These are phyloP conservation scores for Choristoneura rosaceana DNA, from an alignment of 2,888 invertebrate species.

Conservation along the genomic window DNA sequence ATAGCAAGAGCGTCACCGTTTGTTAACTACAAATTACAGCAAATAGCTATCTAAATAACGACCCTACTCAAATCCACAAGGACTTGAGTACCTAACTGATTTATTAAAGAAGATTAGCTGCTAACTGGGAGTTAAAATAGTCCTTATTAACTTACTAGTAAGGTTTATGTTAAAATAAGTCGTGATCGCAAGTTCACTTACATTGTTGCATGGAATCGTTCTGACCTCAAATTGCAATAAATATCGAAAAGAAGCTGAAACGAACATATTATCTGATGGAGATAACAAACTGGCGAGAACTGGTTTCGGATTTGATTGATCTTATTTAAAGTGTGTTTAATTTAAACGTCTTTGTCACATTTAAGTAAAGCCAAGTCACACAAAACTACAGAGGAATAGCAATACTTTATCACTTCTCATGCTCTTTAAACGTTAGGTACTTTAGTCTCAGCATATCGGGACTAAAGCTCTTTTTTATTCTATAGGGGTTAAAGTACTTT, in stretches of 20 bases:
- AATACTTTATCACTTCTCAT: no score
- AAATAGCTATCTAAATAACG: conserved; percentile 40
- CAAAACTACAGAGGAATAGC: no score
- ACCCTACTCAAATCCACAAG: conserved; percentile 9
- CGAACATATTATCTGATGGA: no score
- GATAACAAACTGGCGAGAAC: no score
- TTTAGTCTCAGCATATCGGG: no score
- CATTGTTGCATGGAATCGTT: conserved; percentile 37
- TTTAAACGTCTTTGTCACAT: no score
- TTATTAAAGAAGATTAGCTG: conserved; percentile 33
- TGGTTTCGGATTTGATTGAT: no score
- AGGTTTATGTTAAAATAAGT: not conserved
- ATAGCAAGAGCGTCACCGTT: not conserved
- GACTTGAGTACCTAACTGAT: conserved; percentile 16
- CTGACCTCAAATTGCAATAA: conserved; percentile 23
- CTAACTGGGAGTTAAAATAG: conserved; percentile 11
- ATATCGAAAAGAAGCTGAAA: conserved; percentile 15
- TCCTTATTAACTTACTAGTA: conserved; percentile 16
- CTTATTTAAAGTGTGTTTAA: no score
- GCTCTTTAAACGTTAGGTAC: no score
- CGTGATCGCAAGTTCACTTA: not conserved
- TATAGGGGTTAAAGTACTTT: no score
- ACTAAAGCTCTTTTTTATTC: no score
- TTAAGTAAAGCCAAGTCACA: no score
- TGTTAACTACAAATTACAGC: conserved; percentile 31